Percentiles rank a stretch among this genome's conserved stretches.
These are phyloP conservation scores for Cenopis cana DNA, from an alignment of 2,888 invertebrate genomes.

Conservation along the genomic window DNA sequence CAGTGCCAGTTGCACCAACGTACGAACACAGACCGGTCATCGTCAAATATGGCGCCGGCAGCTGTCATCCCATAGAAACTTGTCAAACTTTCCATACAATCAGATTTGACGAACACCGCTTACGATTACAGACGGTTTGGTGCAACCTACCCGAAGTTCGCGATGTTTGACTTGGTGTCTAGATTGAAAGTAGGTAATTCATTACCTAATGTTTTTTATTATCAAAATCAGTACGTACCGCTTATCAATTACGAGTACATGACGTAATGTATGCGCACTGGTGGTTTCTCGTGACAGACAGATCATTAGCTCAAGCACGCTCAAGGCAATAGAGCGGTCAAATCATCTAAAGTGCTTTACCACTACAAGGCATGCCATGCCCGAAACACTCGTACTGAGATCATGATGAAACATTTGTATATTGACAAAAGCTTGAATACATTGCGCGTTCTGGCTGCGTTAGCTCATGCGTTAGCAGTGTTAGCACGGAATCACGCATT, in stretches of 20 bases:
- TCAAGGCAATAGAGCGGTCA: slow-evolving; percentile 74
- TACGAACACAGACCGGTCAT: too few relatives aligned
- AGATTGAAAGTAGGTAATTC: not conserved
- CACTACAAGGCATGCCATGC: slow-evolving; percentile 54
- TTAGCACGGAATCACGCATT: not conserved
- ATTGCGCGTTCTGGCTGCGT: not conserved
- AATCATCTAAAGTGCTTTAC: slow-evolving; percentile 47
- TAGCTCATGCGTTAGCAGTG: not conserved
- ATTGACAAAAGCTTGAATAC: slow-evolving; percentile 5
- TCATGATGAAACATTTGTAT: slow-evolving; percentile 2
- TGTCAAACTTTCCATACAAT: too few relatives aligned
- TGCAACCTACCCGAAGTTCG: not conserved
- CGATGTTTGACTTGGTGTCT: slow-evolving; percentile 7
- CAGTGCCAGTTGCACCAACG: too few relatives aligned
- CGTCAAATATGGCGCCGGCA: too few relatives aligned
- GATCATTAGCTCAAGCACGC: slow-evolving; percentile 70
- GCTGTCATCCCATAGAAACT: too few relatives aligned
- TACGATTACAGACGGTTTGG: too few relatives aligned
- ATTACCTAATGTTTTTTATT: not conserved
- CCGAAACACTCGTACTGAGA: slow-evolving; percentile 9
- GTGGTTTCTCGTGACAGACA: slow-evolving; percentile 47
- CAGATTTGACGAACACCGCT: too few relatives aligned
- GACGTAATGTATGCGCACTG: slow-evolving; percentile 51
- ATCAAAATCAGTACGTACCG: not conserved
- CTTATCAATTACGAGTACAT: slow-evolving; percentile 19